Evolutionary conservation across 2,888 invertebrate genomes (phyloP), one percentile per base, ranked within the genome.

Genomic region (Xanthia icteritia): DNA sequence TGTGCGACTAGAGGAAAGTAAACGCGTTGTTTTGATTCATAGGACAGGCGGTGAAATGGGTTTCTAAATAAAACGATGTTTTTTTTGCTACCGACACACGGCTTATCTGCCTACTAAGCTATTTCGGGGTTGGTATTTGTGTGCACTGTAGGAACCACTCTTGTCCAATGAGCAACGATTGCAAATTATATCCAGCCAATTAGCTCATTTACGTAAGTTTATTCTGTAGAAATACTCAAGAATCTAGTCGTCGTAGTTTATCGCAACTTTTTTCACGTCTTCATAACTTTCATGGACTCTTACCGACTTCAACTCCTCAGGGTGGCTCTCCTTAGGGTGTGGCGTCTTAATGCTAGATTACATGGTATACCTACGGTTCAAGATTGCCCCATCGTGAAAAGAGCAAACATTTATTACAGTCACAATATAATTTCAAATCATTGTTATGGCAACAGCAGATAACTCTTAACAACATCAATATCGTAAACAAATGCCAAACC

Each of bases 1-100:
- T 71, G 69, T 27, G 58, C 78, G 58, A 75, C 73, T 78, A 72
- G 74, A 71, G 73, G 69, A 77, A 77, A 81, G 74, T 79, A 76
- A 67, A 73, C 68, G 75, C 72, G 71, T 51, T 83, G 76, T 56
- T 83, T 83, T 68, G 75, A 83, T 83, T 76, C 75, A 83, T 67
- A 64, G 73, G 54, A 71, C 48, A 20, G 58, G 39, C 54, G 15
- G 27, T 58, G 58, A 69, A 66, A 51, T 42, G 51, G 78, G 42
- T 71, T 73, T 39, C 42, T 51, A 51, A 69, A 77, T 65, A 56
- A 61, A 69, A 39, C 17, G 66, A 58, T 69, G 5, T 27, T 42
- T 23, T 54, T 31, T 48, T 51, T n/a, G 9, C 1, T 11, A 15
- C 27, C 8, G 2, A 4, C 20, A 27, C 13, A 9, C 20, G 27